Percentiles rank a stretch among this genome's conserved stretches.
Evolutionary conservation across 2,797 vertebrate species (phyloP).

Genomic region (Aldrovandia affinis): DNA sequence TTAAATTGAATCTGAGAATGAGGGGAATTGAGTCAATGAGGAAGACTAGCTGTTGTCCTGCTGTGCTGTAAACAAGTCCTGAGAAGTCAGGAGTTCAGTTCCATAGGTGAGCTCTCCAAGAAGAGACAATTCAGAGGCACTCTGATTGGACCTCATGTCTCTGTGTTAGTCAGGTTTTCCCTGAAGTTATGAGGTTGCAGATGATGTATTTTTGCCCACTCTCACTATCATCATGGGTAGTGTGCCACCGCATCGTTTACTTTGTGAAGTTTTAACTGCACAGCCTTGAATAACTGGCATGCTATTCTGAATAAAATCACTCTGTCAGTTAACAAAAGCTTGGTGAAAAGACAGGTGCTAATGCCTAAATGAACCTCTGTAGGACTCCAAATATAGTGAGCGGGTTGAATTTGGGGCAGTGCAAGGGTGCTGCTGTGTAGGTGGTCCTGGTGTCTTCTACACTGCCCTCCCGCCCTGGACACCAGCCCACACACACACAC

Average conservation of each 20-base stretch:
- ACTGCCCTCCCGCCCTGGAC: conserved; percentile 44
- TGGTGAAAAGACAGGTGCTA: not conserved
- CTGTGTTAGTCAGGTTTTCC: conserved; percentile 3
- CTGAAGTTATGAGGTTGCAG: not conserved
- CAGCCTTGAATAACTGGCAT: not conserved
- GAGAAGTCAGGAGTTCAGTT: conserved; percentile 16
- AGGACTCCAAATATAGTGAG: not conserved
- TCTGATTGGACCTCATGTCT: conserved; percentile 6
- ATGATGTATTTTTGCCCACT: not conserved
- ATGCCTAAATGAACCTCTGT: not conserved
- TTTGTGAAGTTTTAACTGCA: not conserved
- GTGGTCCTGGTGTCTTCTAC: conserved; percentile 29
- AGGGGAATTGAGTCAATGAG: conserved; percentile 22
- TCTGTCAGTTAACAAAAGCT: not conserved
- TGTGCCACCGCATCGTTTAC: not conserved
- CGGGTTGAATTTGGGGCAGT: not conserved
- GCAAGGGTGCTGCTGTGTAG: not conserved
- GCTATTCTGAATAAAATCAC: conserved; percentile 6
- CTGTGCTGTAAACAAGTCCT: conserved; percentile 27
- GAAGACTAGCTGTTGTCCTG: conserved; percentile 23
- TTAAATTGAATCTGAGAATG: conserved; percentile 34
- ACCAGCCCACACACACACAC: conserved; percentile 8
- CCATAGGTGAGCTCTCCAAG: not conserved
- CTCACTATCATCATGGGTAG: not conserved
- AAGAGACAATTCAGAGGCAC: conserved; percentile 19